Conservation (phyloP, 2,888 invertebrate species). For the Agriopis leucophaearia region DNA sequence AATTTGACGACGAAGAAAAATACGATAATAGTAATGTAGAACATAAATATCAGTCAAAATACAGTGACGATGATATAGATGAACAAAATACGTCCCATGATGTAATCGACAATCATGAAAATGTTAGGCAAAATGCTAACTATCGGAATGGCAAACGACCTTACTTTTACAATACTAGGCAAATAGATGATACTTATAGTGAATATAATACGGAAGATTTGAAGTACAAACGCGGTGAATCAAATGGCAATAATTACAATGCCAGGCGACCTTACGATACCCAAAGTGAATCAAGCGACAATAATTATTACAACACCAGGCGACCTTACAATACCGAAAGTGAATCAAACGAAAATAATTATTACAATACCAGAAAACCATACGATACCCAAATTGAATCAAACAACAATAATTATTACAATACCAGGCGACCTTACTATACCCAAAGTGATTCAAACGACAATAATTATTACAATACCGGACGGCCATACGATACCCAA, state of each 20-base stretch:
- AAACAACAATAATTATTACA: neutral
- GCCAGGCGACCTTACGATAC: neutral
- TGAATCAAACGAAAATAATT: neutral
- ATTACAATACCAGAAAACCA: neutral
- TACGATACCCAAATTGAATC: neutral
- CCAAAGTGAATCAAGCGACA: neutral
- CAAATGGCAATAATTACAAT: neutral
- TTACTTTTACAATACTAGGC: too few species aligned
- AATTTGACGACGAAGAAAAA: neutral
- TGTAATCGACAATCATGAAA: neutral
- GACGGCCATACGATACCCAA: neutral
- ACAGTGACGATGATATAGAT: neutral
- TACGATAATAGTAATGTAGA: too few species aligned
- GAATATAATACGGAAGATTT: too few species aligned
- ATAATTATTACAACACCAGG: neutral
- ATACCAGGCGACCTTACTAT: neutral
- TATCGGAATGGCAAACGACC: neutral
- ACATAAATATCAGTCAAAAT: neutral
- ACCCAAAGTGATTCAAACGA: neutral
- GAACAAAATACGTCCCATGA: neutral
- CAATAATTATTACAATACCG: neutral
- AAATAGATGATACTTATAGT: too few species aligned
- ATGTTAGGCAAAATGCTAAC: neutral
- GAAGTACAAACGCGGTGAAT: too few species aligned
- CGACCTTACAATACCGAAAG: neutral